phyloP scores from a whole-genome alignment of 1,140 invertebrate species.

The Tribolium madens region DNA sequence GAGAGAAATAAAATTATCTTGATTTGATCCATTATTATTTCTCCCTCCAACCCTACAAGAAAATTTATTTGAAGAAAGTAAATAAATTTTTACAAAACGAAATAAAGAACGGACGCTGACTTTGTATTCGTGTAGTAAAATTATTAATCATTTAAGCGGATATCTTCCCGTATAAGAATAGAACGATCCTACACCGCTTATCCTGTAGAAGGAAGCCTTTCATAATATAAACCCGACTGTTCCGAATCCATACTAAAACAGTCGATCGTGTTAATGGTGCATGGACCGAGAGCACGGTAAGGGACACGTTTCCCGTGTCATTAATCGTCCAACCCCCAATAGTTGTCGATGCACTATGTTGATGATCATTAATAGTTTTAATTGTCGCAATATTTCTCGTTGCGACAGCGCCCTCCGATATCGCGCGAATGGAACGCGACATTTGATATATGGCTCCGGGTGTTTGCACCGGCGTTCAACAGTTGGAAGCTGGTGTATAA shows the following conservation, averaged over 20 bases:
- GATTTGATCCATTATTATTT: too few species aligned
- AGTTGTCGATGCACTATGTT: conserved; percentile 47
- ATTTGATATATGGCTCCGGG: conserved; percentile 42
- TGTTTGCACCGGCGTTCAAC: conserved; percentile 49
- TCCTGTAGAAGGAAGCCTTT: not conserved
- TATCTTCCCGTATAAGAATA: not conserved
- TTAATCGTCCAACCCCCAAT: conserved; percentile 30
- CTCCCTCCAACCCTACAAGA: too few species aligned
- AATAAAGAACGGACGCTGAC: not conserved
- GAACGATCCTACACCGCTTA: not conserved
- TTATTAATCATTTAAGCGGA: not conserved
- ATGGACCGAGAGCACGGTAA: not conserved
- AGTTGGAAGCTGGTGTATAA: conserved; percentile 47
- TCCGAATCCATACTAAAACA: conserved; percentile 2
- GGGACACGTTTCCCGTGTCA: conserved; percentile 3
- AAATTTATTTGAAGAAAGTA: too few species aligned
- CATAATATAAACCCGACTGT: not conserved
- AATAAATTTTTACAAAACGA: too few species aligned
- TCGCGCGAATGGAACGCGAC: conserved; percentile 25
- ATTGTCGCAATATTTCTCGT: conserved; percentile 48
- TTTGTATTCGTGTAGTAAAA: not conserved
- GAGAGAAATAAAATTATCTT: too few species aligned
- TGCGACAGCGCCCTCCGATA: conserved; percentile 30
- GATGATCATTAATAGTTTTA: conserved; percentile 51
- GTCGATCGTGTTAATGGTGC: not conserved